Evolutionary conservation across 2,797 vertebrate genomes (phyloP).

Genomic region (Sciurus carolinensis): DNA sequence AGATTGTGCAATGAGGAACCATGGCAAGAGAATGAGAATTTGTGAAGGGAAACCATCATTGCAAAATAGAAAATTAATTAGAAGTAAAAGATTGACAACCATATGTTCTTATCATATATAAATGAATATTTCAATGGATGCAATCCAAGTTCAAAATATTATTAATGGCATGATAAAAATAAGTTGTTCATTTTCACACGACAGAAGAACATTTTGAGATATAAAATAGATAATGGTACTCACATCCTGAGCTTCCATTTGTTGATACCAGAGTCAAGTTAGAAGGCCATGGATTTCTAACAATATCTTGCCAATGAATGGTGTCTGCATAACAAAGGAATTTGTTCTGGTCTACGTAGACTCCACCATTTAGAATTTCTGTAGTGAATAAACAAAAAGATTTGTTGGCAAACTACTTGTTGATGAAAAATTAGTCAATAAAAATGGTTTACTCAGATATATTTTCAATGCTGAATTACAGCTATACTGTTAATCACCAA

Average conservation of each 20-base stretch:
- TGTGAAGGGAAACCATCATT: neutral
- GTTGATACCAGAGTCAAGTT: constrained; percentile 97
- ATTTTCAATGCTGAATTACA: constrained; percentile 36
- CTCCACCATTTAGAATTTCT: constrained; percentile 98
- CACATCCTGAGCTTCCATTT: constrained; percentile 96
- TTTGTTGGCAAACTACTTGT: constrained; percentile 12
- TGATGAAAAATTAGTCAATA: neutral
- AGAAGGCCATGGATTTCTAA: constrained; percentile 95
- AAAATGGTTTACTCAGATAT: neutral
- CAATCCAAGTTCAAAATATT: constrained; percentile 2
- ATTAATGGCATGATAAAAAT: neutral
- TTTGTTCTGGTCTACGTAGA: constrained; percentile 98
- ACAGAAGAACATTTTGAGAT: neutral
- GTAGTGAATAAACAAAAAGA: constrained; percentile 75
- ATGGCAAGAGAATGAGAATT: constrained; percentile 16
- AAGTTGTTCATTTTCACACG: neutral
- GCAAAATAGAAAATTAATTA: neutral
- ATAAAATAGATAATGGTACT: constrained; percentile 84
- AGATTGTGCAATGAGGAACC: neutral
- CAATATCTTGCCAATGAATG: constrained; percentile 98
- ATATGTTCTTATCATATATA: neutral
- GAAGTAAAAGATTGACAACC: neutral
- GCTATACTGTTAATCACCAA: neutral
- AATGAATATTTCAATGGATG: neutral
- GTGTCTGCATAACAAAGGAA: constrained; percentile 98